phyloP scores from a whole-genome alignment of 2,888 invertebrate species.

The Papilio elwesi region DNA sequence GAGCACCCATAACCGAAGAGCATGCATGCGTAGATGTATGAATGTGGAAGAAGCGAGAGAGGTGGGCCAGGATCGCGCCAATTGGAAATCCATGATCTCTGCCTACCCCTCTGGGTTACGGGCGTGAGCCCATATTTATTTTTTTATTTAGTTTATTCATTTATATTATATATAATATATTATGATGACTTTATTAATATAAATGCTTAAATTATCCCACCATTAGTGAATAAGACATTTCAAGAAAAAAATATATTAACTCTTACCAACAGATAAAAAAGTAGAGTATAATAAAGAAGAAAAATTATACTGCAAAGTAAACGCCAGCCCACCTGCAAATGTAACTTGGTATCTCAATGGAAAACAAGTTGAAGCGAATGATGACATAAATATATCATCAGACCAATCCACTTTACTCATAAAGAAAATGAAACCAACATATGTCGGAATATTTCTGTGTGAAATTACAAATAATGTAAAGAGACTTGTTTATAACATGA shows the following conservation, averaged over 20 bases:
- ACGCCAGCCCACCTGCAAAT: background rate
- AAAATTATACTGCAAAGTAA: constrained; percentile 15
- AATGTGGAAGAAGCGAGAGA: too few species aligned
- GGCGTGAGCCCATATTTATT: too few species aligned
- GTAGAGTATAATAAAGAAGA: constrained; percentile 10
- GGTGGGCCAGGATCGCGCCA: too few species aligned
- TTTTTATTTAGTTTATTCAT: too few species aligned
- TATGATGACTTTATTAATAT: too few species aligned
- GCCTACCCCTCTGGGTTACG: too few species aligned
- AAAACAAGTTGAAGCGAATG: constrained; percentile 1
- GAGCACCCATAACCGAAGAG: too few species aligned
- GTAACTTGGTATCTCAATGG: constrained; percentile 13
- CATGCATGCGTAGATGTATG: too few species aligned
- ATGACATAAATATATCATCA: constrained; percentile 12
- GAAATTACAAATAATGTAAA: background rate
- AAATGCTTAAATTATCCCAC: too few species aligned
- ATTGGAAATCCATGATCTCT: too few species aligned
- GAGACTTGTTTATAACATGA: background rate
- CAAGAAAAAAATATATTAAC: background rate
- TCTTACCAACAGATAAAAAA: background rate
- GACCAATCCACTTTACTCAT: constrained; percentile 7
- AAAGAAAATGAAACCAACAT: constrained; percentile 11
- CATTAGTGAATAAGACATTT: too few species aligned
- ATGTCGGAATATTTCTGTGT: background rate
- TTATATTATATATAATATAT: too few species aligned